Evolutionary conservation across 2,113 vertebrate species (phyloP).

Genomic region (Plectropomus leopardus): DNA sequence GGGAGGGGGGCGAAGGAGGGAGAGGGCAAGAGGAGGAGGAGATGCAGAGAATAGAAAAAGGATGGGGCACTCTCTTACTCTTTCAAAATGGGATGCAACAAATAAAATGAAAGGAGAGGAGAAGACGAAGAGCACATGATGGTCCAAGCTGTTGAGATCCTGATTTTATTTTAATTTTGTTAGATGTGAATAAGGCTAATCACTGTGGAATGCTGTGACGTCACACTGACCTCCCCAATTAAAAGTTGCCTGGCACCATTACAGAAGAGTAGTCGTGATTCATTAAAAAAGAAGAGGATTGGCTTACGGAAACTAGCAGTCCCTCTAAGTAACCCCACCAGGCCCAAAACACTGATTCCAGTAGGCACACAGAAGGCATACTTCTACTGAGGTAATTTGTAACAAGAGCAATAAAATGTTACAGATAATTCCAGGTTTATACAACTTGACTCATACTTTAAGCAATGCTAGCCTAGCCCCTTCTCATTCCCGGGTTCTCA

Average conservation of each 20-base stretch:
- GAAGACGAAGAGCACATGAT: constrained; percentile 40
- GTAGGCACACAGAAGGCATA: not conserved
- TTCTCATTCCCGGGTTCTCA: too few species aligned
- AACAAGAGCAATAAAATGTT: not conserved
- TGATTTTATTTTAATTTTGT: constrained; percentile 65
- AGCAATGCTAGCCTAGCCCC: not conserved
- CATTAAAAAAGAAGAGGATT: constrained; percentile 44
- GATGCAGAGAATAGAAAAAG: constrained; percentile 55
- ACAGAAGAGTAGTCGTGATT: constrained; percentile 54
- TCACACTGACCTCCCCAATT: constrained; percentile 72
- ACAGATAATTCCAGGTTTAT: not conserved
- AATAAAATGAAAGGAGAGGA: constrained; percentile 29
- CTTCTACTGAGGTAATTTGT: not conserved
- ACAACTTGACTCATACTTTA: not conserved
- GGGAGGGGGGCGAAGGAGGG: not conserved
- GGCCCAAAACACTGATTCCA: not conserved
- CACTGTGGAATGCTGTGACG: constrained; percentile 67
- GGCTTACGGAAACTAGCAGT: constrained; percentile 44
- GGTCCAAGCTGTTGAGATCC: constrained; percentile 39
- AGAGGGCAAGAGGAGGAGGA: constrained; percentile 39
- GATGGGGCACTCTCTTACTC: constrained; percentile 27
- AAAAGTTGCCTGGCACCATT: constrained; percentile 68
- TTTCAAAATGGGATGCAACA: constrained; percentile 44
- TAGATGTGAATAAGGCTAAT: constrained; percentile 75
- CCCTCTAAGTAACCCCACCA: constrained; percentile 21